Base-by-base conservation (phyloP, 2,113 vertebrate species). In the Osmerus mordax region DNA sequence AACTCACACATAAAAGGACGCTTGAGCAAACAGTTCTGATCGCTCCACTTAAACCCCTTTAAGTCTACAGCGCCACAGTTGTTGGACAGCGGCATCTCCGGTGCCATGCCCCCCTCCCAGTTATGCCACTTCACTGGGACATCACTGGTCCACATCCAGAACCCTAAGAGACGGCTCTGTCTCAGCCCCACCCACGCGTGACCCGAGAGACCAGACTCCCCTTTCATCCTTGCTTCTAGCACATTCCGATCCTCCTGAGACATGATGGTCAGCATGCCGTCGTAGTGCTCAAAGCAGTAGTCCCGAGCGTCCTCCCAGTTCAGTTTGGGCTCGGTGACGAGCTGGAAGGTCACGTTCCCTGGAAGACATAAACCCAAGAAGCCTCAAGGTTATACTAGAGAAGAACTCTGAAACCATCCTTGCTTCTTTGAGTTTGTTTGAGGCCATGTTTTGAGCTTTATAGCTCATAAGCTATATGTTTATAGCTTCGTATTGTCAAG, bases 71-170 rank as follows among this genome's bases (percentile, higher is more conserved):
- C 85, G 0, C 87, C 87, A 23, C 88, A 91, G 6, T 70, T 58
- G 16, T 84, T 3, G 6, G 68, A 85, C 1, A 67, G 2, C 8
- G 65, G 72, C 71, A 73, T n/a, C 73, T 65, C 9, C 0, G 87
- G 89, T 0, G 0, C 0, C 1, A 0, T 16, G 1, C 0, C 56
- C 6, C 69, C 21, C 56, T 68, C 63, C 89, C 89, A 92, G 1
- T 90, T 77, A 18, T 0, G 53, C 32, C 53, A 70, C 3, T 0
- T 3, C 75, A 87, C 71, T 4, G 3, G 3, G 0, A 11, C 59
- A 61, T 89, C 76, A 7, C 55, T 79, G 15, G 52, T 0, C 88
- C 89, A 90, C 28, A 89, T 75, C 90, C 90, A 92, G 80, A 89
- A 87, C 15, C 87, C 88, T 41, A 89, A 83, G 0, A 90, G 18